Evolutionary conservation across 2,888 invertebrate species (phyloP).

Genomic region (Stenolophus ochropezus): DNA sequence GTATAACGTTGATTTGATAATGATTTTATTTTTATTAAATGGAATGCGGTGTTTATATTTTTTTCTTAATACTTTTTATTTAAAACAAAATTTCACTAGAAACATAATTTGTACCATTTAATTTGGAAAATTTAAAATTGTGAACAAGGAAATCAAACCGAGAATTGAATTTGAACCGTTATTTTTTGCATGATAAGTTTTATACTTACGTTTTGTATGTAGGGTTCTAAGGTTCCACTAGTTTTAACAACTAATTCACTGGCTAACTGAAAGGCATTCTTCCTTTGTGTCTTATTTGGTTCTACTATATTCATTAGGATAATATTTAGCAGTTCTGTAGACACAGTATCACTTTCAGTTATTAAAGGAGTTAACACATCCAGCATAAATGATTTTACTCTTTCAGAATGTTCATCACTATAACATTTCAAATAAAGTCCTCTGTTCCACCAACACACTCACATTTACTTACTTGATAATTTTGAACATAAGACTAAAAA

Average conservation of each 20-base stretch:
- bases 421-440: constrained; percentile 53
- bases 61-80: no score
- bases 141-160: no score
- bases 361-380: constrained; percentile 96
- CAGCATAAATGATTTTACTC: constrained; percentile 97
- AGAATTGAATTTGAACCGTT: no score
- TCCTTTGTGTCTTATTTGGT: constrained; percentile 91
- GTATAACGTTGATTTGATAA: no score
- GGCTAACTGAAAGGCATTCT: constrained; percentile 92
- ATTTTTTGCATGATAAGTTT: no score
- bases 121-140: no score
- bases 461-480: constrained; percentile 89
- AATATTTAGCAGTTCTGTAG: constrained; percentile 94
- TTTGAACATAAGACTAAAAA: constrained; percentile 95
- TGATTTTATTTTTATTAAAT: no score
- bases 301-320: constrained; percentile 96
- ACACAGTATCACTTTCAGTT: constrained; percentile 95
- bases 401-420: constrained; percentile 95
- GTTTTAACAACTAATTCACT: constrained; percentile 95
- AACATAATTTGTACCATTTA: no score
- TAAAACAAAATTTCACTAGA: no score
- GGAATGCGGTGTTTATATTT: no score
- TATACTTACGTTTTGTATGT: constrained; percentile 93
- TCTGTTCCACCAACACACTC: not conserved
- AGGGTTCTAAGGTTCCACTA: constrained; percentile 93